phyloP scores from a whole-genome alignment of 1,140 invertebrate species.

The Portunus trituberculatus region DNA sequence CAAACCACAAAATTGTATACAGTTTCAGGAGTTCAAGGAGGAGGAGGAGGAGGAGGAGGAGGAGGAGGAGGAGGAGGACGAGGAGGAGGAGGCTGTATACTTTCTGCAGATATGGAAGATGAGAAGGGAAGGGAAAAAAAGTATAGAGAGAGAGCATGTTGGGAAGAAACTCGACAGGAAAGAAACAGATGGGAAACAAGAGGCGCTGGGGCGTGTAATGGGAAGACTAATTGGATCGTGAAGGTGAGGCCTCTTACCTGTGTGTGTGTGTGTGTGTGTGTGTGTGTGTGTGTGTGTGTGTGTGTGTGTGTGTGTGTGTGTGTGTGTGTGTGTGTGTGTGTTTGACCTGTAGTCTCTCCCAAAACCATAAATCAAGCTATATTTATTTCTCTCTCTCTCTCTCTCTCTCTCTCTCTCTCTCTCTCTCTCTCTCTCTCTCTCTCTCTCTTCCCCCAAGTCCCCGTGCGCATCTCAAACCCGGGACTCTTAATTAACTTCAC shows the following conservation, averaged over 20 bases:
- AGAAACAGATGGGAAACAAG: background rate
- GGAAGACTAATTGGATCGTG: background rate
- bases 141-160: background rate
- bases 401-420: no score
- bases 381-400: background rate
- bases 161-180: background rate
- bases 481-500: no score
- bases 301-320: conserved; percentile 3
- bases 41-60: background rate
- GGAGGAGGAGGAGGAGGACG: background rate
- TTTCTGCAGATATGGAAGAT: background rate
- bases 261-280: conserved; percentile 18
- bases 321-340: no score
- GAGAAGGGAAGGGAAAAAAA: background rate
- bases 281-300: conserved; percentile 20
- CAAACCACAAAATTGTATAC: background rate
- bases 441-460: background rate
- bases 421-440: background rate
- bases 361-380: no score
- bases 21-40: background rate
- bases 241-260: background rate
- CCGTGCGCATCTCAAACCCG: no score
- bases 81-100: background rate
- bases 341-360: background rate
- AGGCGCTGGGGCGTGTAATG: background rate